Evolutionary conservation across 2,797 vertebrate genomes (phyloP), one percentile per base, ranked within the genome.

Genomic region (Anolis apletophallus): DNA sequence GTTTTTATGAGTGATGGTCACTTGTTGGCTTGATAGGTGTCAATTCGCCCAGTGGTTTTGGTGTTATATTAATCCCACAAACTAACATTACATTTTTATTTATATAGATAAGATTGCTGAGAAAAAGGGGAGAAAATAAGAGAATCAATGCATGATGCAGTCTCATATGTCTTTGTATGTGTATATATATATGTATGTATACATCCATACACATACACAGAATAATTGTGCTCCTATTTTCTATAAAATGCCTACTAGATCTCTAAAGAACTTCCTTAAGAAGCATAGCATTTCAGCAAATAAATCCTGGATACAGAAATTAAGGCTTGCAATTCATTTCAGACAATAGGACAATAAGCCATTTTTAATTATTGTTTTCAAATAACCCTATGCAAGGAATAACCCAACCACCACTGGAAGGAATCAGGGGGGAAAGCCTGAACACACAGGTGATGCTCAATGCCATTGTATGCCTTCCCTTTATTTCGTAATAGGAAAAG

Each of bases 381-480:
- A 67, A n/a, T 26, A 85, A 2, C 16, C 0, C 0, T 7, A 17
- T 12, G 81, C 0, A 54, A n/a, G 69, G 87, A 89, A 87, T 1
- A 1, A 52, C 1, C 23, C 1, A 1, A 57, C 1, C 29, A n/a
- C 0, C 21, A 80, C 69, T 16, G 40, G 4, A 19, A 78, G 14
- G 13, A 26, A 50, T 50, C 40, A 80, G 61, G 61, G 23, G 10
- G 17, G 8, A 10, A 1, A 40, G 32, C 2, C 34, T 80, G 3
- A 50, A 14, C 17, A 29, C 0, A 6, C 2, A 5, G 19, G 17
- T 82, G 68, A 57, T 11, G 0, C 46, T 5, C 21, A 34, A 19
- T 10, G 55, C 6, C 16, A 19, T 57, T 0, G 7, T 26, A 46
- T 26, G 67, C 29, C 50, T 0, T 50, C 29, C 67, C 52, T 84